phyloP scores from a whole-genome alignment of 2,113 vertebrate species.

The Pleuronectes platessa region DNA sequence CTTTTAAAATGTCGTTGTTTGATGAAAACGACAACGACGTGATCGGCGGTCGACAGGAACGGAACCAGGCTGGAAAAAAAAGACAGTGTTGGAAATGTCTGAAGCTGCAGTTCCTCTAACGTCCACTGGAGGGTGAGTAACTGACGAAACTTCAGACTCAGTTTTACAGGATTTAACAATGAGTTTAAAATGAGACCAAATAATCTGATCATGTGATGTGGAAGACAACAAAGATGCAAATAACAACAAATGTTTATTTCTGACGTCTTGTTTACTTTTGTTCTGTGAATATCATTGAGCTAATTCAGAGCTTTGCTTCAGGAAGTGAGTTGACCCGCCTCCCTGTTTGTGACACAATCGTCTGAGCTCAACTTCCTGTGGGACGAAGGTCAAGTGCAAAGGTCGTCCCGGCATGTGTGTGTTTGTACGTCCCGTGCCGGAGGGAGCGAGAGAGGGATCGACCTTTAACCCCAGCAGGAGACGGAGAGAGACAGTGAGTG shows the following conservation, averaged over 20 bases:
- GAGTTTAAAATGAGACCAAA: too few relatives aligned
- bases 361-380: constrained; percentile 1
- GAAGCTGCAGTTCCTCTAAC: neutral
- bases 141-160: neutral
- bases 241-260: too few relatives aligned
- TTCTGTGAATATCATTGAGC: too few relatives aligned
- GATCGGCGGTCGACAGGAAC: neutral
- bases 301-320: neutral
- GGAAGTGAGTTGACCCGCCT: neutral
- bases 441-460: neutral
- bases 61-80: too few relatives aligned
- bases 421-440: neutral
- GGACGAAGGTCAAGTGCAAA: constrained; percentile 51
- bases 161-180: neutral
- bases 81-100: too few relatives aligned
- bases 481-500: neutral
- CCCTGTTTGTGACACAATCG: constrained; percentile 1
- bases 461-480: constrained; percentile 13
- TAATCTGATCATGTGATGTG: too few relatives aligned
- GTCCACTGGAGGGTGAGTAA: neutral
- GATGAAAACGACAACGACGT: too few relatives aligned
- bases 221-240: too few relatives aligned
- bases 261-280: too few relatives aligned
- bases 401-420: constrained; percentile 5
- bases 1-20: neutral